phyloP scores from a whole-genome alignment of 2,113 vertebrate genomes.

The Ammospiza caudacuta region DNA sequence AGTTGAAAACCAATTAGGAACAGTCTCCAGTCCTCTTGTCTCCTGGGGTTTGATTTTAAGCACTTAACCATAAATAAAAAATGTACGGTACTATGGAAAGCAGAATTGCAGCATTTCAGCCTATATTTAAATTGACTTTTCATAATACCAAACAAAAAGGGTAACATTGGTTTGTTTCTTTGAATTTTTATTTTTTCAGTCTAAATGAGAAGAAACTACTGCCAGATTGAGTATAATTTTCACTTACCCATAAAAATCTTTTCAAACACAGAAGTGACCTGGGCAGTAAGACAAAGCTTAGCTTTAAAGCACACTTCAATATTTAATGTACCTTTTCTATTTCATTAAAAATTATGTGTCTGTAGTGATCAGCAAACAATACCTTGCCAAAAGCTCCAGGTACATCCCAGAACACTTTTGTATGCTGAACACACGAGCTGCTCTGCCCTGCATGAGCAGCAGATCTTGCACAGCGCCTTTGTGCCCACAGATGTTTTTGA shows the following conservation, averaged over 20 bases:
- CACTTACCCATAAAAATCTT: neutral
- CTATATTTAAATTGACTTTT: neutral
- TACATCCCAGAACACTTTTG: neutral
- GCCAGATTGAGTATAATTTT: neutral
- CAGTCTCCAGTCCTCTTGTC: neutral
- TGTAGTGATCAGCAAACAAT: neutral
- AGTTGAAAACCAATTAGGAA: constrained; percentile 10
- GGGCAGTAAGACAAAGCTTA: neutral
- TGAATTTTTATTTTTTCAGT: neutral
- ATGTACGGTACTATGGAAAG: neutral
- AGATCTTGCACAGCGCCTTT: neutral
- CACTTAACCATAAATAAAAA: constrained; percentile 17
- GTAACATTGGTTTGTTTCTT: neutral
- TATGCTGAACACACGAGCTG: neutral
- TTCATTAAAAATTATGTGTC: neutral
- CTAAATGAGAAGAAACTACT: neutral
- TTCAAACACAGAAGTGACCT: neutral
- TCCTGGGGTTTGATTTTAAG: constrained; percentile 18
- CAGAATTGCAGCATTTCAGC: neutral
- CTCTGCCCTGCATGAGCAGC: neutral
- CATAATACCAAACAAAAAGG: neutral
- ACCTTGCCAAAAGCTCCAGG: neutral
- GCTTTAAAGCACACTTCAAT: neutral
- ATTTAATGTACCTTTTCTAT: neutral
- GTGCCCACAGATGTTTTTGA: neutral